Conservation (phyloP, 2,113 vertebrate species). For the Physeter macrocephalus region DNA sequence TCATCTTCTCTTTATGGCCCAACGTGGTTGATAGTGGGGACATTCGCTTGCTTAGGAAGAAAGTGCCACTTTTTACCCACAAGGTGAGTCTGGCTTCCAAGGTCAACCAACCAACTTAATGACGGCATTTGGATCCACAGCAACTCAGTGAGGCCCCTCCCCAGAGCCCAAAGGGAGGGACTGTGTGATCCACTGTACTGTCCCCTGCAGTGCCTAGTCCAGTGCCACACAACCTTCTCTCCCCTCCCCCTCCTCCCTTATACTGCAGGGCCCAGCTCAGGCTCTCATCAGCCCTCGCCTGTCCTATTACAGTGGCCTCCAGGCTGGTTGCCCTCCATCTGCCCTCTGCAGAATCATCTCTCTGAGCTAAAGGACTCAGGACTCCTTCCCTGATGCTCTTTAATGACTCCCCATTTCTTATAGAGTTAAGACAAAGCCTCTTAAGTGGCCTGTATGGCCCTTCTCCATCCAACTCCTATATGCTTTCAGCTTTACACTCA, state of each 20-base stretch:
- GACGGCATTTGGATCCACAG: neutral
- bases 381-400: neutral
- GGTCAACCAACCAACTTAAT: neutral
- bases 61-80: neutral
- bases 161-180: neutral
- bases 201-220: neutral
- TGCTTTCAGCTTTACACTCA: neutral
- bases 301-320: neutral
- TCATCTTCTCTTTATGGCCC: neutral
- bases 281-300: neutral
- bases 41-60: neutral
- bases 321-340: neutral
- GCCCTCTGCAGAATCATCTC: neutral
- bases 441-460: neutral
- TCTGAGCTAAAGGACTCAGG: neutral
- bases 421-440: neutral
- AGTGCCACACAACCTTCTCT: fast-evolving
- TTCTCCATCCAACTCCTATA: neutral
- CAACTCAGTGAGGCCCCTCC: neutral
- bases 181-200: neutral
- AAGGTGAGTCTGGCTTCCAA: neutral
- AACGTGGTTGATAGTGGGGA: neutral
- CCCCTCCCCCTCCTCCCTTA: neutral
- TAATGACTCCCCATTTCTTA: neutral
- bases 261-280: neutral